Evolutionary conservation across 2,797 vertebrate species (phyloP).

Genomic region (Taenioides sp.): DNA sequence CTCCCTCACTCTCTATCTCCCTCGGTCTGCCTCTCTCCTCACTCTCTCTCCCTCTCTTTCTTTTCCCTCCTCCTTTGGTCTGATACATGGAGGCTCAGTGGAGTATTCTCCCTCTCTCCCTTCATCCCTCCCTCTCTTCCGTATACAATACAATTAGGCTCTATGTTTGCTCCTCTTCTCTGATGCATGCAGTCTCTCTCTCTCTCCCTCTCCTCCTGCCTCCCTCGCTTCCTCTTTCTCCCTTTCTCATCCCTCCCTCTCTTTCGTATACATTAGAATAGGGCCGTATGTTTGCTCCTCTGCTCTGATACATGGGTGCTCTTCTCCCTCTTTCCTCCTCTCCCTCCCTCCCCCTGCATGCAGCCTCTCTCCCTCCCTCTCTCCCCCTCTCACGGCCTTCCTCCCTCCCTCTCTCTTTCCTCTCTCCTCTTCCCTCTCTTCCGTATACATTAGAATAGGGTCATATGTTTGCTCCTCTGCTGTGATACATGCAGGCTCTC

Average conservation of each 20-base stretch:
- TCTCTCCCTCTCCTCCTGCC: conserved; percentile 12
- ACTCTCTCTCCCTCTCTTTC: background rate
- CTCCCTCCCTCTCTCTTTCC: too few relatives aligned
- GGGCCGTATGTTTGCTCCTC: conserved; percentile 49
- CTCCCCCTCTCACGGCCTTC: too few relatives aligned
- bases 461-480: conserved; percentile 47
- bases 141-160: too few relatives aligned
- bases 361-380: conserved; percentile 1
- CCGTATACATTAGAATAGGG: conserved; percentile 57
- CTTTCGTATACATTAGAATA: conserved; percentile 67
- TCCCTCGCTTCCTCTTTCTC: conserved; percentile 58
- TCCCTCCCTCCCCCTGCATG: background rate
- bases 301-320: conserved; percentile 33
- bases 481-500: conserved; percentile 10
- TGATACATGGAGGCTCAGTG: too few relatives aligned
- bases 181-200: background rate
- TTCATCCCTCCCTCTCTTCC: too few relatives aligned
- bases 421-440: background rate
- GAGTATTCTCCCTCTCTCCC: background rate
- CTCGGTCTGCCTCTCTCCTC: background rate
- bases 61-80: background rate
- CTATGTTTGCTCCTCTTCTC: background rate
- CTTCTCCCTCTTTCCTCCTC: background rate
- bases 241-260: conserved; percentile 33
- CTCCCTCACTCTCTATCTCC: background rate